Evolutionary conservation across 2,113 vertebrate species (phyloP).

Genomic region (Sarotherodon lohbergeri): DNA sequence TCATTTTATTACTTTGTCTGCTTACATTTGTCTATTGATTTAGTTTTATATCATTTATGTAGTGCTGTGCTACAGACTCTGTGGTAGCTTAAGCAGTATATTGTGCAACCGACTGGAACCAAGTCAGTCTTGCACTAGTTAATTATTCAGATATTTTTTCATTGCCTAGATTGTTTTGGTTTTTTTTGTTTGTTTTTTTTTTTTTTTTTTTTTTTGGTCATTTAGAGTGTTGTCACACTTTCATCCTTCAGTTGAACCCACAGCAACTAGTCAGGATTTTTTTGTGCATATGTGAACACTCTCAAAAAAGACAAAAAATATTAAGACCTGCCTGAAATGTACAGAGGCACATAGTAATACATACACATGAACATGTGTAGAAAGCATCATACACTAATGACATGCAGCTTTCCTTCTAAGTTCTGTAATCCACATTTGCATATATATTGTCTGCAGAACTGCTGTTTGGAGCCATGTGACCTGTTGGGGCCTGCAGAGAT

Average conservation of each 20-base stretch:
- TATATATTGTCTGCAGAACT: slow-evolving; percentile 20
- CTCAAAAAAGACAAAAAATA: background rate
- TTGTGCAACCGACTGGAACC: background rate
- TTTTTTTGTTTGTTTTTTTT: too few species aligned
- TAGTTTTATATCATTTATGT: background rate
- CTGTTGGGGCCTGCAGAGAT: slow-evolving; percentile 13
- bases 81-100: background rate
- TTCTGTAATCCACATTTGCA: slow-evolving; percentile 35
- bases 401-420: background rate
- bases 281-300: background rate
- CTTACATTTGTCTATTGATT: background rate
- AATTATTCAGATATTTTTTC: background rate
- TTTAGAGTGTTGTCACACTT: background rate
- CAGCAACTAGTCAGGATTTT: background rate
- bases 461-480: background rate
- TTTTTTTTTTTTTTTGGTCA: background rate
- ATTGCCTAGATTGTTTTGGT: background rate
- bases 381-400: background rate
- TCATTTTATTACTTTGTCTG: background rate
- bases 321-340: background rate
- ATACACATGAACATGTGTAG: background rate
- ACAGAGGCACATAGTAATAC: background rate
- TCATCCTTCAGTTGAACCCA: background rate
- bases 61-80: background rate
- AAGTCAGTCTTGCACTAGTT: background rate